Percentiles rank a stretch among this genome's conserved stretches.
phyloP scores from a whole-genome alignment of 2,113 vertebrate species.

The Phalacrocorax pelagicus region DNA sequence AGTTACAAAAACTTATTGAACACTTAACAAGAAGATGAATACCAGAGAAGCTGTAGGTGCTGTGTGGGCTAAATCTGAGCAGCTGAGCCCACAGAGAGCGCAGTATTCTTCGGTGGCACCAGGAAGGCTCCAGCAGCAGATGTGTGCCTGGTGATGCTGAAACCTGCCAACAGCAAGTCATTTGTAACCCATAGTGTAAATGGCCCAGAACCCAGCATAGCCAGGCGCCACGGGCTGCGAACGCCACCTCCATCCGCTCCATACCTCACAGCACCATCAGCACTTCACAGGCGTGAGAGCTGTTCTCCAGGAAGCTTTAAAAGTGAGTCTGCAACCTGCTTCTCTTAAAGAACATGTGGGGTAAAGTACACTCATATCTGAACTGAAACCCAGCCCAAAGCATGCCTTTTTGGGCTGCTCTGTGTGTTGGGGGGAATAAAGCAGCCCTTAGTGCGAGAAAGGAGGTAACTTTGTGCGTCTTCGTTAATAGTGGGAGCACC shows the following conservation, averaged over 20 bases:
- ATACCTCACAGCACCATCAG: rapidly evolving
- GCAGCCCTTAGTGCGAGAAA: not conserved
- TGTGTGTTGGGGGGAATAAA: not conserved
- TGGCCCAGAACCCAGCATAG: not conserved
- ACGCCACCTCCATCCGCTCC: not conserved
- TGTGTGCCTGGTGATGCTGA: not conserved
- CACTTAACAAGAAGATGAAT: not conserved
- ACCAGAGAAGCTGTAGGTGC: not conserved
- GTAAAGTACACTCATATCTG: not conserved
- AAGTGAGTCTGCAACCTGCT: not conserved
- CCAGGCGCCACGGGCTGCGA: rapidly evolving
- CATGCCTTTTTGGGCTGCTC: not conserved
- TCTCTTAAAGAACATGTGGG: too few species aligned
- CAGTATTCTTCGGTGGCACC: not conserved
- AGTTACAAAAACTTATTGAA: not conserved
- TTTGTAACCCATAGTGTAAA: not conserved
- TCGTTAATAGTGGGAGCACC: not conserved
- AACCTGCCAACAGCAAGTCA: not conserved
- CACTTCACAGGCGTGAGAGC: not conserved
- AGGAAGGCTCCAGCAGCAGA: not conserved
- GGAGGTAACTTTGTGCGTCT: not conserved
- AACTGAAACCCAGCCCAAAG: not conserved
- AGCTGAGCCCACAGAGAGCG: not conserved
- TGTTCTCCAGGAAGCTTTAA: not conserved
- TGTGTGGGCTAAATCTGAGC: not conserved